These are phyloP conservation scores for Emys orbicularis DNA, from an alignment of 2,797 vertebrate genomes.

Conservation along the genomic window DNA sequence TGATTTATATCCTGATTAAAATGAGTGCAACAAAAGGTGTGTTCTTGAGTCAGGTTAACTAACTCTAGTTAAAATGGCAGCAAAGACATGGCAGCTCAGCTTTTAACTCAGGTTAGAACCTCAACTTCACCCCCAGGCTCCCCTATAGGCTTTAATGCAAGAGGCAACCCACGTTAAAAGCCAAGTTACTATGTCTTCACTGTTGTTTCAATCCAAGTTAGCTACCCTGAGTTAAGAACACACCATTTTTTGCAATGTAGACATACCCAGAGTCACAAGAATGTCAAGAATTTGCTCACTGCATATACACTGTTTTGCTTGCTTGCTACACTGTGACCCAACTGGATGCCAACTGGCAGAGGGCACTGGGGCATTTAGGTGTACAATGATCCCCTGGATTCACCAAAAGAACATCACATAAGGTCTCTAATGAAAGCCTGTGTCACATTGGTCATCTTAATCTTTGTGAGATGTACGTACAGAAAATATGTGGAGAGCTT, in stretches of 20 bases:
- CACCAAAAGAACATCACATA: not conserved
- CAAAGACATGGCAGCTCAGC: not conserved
- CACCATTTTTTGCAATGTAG: not conserved
- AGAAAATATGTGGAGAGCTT: too few species aligned
- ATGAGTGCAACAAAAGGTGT: not conserved
- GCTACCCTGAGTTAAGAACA: not conserved
- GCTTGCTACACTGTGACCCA: not conserved
- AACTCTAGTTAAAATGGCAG: not conserved
- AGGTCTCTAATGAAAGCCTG: not conserved
- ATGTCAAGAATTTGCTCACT: not conserved
- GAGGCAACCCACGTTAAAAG: not conserved
- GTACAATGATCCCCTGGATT: not conserved
- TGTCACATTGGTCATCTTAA: not conserved
- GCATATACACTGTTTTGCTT: not conserved
- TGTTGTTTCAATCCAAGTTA: not conserved
- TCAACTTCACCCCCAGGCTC: not conserved
- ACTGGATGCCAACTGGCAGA: not conserved
- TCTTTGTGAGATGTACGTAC: too few species aligned
- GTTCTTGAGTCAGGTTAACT: not conserved
- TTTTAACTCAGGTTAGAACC: not conserved
- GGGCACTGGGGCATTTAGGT: not conserved
- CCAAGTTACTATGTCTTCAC: not conserved
- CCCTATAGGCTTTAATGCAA: not conserved
- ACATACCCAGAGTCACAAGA: not conserved
- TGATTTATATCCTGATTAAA: not conserved